These are phyloP conservation scores for Orcinus orca DNA, from an alignment of 2,113 vertebrate genomes.

Conservation along the genomic window DNA sequence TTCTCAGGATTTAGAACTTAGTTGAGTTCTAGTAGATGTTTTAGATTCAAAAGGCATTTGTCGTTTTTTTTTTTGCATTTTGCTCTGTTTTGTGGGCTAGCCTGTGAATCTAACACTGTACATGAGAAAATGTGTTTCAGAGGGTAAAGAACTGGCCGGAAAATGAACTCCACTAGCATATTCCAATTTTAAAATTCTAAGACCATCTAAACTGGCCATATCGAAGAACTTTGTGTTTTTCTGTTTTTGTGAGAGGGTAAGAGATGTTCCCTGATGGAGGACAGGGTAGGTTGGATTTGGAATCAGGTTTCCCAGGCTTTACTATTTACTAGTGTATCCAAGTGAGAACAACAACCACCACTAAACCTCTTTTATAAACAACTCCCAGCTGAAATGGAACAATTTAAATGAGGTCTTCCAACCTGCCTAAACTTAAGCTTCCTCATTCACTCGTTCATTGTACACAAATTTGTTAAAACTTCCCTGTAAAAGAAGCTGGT, in stretches of 20 bases:
- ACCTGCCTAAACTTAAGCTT: background rate
- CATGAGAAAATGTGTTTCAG: background rate
- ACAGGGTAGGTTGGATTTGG: background rate
- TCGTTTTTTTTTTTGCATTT: background rate
- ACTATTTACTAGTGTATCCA: background rate
- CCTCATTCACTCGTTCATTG: background rate
- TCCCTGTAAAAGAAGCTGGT: background rate
- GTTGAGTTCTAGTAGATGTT: background rate
- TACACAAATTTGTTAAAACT: background rate
- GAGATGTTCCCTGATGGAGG: background rate
- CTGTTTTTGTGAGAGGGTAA: conserved; percentile 10
- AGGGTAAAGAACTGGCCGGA: background rate
- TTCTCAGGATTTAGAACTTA: background rate
- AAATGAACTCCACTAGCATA: background rate
- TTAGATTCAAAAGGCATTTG: background rate
- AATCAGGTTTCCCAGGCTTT: background rate
- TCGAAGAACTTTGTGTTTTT: conserved; percentile 1
- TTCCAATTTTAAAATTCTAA: background rate
- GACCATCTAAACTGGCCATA: background rate
- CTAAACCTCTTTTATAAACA: background rate
- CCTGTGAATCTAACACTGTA: background rate
- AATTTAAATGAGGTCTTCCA: background rate
- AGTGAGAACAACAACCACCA: background rate
- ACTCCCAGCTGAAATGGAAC: background rate
- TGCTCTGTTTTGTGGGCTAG: background rate